phyloP scores from a whole-genome alignment of 2,797 vertebrate species.

The Toxotes lorentzi region DNA sequence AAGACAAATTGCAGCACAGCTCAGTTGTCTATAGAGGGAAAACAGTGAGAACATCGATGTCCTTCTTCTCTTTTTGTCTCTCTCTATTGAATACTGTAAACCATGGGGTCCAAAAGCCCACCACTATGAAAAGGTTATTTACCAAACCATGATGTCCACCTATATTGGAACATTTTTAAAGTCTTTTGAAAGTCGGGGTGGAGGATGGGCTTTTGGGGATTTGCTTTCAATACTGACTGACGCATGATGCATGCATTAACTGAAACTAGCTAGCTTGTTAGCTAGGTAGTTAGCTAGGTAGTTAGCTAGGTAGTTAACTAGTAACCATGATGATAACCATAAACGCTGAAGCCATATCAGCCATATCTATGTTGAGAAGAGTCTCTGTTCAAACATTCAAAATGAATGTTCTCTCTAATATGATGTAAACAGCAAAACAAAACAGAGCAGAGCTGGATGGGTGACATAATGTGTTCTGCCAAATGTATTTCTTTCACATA shows the following conservation, averaged over 20 bases:
- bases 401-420: not conserved
- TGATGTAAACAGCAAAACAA: not conserved
- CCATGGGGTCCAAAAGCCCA: constrained; percentile 1
- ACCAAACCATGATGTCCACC: not conserved
- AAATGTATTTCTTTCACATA: too few species aligned
- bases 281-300: not conserved
- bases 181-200: not conserved
- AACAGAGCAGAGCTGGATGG: not conserved
- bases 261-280: not conserved
- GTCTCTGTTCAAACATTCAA: not conserved
- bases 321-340: not conserved
- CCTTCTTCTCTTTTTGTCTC: constrained; percentile 3
- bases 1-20: constrained; percentile 45
- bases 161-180: too few species aligned
- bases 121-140: constrained; percentile 3
- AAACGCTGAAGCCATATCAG: not conserved
- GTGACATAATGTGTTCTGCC: too few species aligned
- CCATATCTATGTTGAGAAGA: not conserved
- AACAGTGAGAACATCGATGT: constrained; percentile 34
- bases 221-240: not conserved
- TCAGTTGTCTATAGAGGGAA: constrained; percentile 25
- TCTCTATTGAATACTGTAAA: not conserved
- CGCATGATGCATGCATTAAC: not conserved
- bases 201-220: not conserved
- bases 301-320: not conserved